phyloP scores from a whole-genome alignment of 2,113 vertebrate genomes.

The Pionites leucogaster region DNA sequence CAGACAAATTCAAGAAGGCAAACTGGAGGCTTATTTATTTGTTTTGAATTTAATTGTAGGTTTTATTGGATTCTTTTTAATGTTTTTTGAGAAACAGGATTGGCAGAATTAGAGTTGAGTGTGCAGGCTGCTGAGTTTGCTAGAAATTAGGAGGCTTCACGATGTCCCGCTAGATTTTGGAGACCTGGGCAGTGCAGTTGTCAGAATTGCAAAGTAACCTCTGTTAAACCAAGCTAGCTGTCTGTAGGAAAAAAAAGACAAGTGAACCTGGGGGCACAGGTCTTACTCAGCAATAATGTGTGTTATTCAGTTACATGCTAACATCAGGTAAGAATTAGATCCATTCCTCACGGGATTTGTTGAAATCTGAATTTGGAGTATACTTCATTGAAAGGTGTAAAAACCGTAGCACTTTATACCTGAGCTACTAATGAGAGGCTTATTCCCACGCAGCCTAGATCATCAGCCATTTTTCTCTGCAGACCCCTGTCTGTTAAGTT shows the following conservation, averaged over 20 bases:
- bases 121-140: background rate
- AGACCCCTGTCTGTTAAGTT: background rate
- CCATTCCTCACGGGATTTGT: background rate
- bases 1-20: background rate
- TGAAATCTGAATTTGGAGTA: background rate
- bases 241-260: background rate
- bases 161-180: background rate
- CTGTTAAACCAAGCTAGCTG: background rate
- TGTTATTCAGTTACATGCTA: background rate
- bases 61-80: background rate
- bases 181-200: background rate
- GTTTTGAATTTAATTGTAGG: background rate
- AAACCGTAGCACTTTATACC: background rate
- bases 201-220: background rate
- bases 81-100: background rate
- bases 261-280: background rate
- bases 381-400: background rate
- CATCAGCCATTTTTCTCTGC: background rate
- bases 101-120: background rate
- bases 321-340: background rate
- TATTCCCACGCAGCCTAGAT: background rate
- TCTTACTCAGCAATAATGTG: background rate
- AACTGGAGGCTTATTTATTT: background rate
- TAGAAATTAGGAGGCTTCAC: background rate
- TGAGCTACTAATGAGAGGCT: background rate